Evolutionary conservation across 2,797 vertebrate genomes (phyloP).

Genomic region (Dallia pectoralis): DNA sequence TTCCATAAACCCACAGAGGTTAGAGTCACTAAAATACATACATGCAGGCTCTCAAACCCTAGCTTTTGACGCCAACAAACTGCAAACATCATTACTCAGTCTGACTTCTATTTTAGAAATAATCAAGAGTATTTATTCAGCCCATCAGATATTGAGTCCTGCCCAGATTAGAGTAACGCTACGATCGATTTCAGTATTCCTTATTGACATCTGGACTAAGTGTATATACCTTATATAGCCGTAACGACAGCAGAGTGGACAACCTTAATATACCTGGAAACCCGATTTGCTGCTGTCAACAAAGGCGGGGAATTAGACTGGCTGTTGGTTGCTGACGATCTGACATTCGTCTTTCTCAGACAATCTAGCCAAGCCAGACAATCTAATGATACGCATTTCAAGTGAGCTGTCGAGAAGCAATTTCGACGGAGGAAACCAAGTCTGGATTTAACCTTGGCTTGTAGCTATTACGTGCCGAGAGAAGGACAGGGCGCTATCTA

Average conservation of each 20-base stretch:
- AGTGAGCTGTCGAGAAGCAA: conserved; percentile 26
- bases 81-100: background rate
- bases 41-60: no score
- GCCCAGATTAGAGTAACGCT: conserved; percentile 51
- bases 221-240: conserved; percentile 55
- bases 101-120: conserved; percentile 47
- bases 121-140: conserved; percentile 59
- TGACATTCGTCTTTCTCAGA: conserved; percentile 32
- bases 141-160: conserved; percentile 53
- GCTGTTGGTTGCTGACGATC: conserved; percentile 58
- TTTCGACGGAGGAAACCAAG: no score
- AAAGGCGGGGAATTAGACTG: conserved; percentile 64
- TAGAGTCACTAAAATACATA: no score
- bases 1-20: no score
- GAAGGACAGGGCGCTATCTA: no score
- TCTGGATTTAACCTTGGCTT: no score
- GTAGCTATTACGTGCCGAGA: no score
- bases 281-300: conserved; percentile 66
- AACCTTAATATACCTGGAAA: conserved; percentile 64
- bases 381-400: conserved; percentile 32
- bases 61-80: no score
- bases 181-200: conserved; percentile 42
- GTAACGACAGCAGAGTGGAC: no score
- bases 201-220: conserved; percentile 54
- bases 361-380: background rate